Evolutionary conservation across 2,888 invertebrate genomes (phyloP).

Genomic region (Nowickia ferox): DNA sequence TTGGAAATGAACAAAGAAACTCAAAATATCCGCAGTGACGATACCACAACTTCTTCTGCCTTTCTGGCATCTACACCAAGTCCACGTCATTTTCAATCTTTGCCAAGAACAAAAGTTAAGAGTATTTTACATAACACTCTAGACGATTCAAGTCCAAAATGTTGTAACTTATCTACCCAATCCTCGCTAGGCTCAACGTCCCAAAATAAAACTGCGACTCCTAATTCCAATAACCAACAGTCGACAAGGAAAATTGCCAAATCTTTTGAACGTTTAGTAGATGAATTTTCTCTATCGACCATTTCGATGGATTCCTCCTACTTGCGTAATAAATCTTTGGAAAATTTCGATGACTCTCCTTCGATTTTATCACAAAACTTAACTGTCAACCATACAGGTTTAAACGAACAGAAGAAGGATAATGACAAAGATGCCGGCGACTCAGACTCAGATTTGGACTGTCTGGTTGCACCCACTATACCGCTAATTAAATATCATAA

Average conservation of each 20-base stretch:
- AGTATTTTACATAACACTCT: constrained; percentile 48
- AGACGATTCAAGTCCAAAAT: constrained; percentile 74
- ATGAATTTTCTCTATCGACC: constrained; percentile 82
- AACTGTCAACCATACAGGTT: not conserved
- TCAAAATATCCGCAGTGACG: constrained; percentile 74
- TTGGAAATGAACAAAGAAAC: constrained; percentile 84
- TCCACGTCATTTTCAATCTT: constrained; percentile 72
- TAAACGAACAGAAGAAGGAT: constrained; percentile 5
- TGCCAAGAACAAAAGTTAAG: constrained; percentile 76
- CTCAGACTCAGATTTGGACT: constrained; percentile 85
- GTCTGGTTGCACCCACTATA: constrained; percentile 82
- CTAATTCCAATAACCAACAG: constrained; percentile 31
- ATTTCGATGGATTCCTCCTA: constrained; percentile 81
- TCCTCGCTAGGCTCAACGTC: constrained; percentile 1
- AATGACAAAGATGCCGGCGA: constrained; percentile 70
- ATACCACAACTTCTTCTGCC: constrained; percentile 10
- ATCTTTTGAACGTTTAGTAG: constrained; percentile 83
- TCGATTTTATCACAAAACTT: constrained; percentile 66
- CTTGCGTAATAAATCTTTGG: constrained; percentile 82
- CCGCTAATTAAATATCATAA: constrained; percentile 78
- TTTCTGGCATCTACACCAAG: constrained; percentile 13
- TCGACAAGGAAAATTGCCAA: constrained; percentile 86
- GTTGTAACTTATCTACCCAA: constrained; percentile 54
- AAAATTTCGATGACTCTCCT: constrained; percentile 82
- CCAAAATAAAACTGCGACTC: constrained; percentile 7